These are phyloP conservation scores for Forficula auricularia DNA, from an alignment of 1,140 invertebrate species.

Conservation along the genomic window DNA sequence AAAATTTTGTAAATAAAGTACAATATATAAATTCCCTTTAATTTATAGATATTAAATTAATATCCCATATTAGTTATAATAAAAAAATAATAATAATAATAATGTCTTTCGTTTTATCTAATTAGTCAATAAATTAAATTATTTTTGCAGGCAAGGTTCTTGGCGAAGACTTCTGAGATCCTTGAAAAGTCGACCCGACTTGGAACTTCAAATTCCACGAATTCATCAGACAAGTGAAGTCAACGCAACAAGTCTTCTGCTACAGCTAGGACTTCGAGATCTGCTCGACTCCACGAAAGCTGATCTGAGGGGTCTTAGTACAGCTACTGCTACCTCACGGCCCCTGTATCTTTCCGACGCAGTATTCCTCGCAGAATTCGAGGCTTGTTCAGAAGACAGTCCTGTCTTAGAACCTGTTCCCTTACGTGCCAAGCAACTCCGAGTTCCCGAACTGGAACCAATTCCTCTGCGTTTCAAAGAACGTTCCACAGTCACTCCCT, in stretches of 20 bases:
- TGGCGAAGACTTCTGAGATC: conserved; percentile 38
- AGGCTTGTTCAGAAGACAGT: not conserved
- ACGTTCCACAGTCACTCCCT: too few relatives aligned
- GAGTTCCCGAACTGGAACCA: too few relatives aligned
- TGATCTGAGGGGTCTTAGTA: conserved; percentile 53
- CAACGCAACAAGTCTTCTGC: conserved; percentile 54
- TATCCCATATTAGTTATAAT: too few relatives aligned
- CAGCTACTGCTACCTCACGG: conserved; percentile 5
- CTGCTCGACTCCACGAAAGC: conserved; percentile 52
- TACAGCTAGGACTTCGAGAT: conserved; percentile 60
- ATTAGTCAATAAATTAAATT: too few relatives aligned
- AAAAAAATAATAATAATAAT: too few relatives aligned
- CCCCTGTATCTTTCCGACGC: conserved; percentile 47
- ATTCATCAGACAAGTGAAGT: conserved; percentile 64
- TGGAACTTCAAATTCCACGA: conserved; percentile 64
- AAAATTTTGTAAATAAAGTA: too few relatives aligned
- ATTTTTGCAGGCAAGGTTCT: not conserved
- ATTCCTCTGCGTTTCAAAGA: too few relatives aligned
- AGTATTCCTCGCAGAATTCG: not conserved
- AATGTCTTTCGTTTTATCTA: too few relatives aligned
- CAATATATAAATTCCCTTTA: too few relatives aligned
- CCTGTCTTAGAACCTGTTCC: not conserved
- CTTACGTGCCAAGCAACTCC: too few relatives aligned
- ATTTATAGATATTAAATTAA: too few relatives aligned
- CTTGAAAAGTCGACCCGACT: conserved; percentile 46